Base-by-base conservation (phyloP, 2,888 invertebrate species). In the Drosophila tripunctata region DNA sequence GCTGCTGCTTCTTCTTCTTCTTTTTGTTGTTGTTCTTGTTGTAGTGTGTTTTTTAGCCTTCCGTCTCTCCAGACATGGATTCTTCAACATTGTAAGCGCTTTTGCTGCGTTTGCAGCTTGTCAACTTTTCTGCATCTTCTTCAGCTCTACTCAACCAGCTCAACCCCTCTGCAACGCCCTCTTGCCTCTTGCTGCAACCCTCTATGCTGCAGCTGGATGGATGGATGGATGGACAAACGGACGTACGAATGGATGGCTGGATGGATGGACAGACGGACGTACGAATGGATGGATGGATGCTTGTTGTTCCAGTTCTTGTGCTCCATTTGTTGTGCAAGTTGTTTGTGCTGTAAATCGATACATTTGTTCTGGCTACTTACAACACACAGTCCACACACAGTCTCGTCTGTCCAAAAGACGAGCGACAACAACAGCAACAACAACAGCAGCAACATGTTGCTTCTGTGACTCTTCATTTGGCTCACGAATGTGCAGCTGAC, bases 311-410 rank as follows among this genome's bases (percentile, higher is more conserved):
- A 82, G 78, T 74, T 81, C 67, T 68, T 66, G 78, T 82, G 82
- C 82, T 78, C 69, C 80, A 72, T 76, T 73, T 85, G 73, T 70
- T 73, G 72, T 72, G 66, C 77, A 65, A 72, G 84, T 84, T 84
- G 87, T 87, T 75, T 86, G 80, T 70, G 61, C 75, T 81, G 81
- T 81, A 81, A 81, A 86, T 86, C 84, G 81, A 81, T 81, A 81
- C 86, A 86, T 86, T 86, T 86, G 80, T 73, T 67, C 67, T 72
- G 77, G 77, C 81, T 74, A 84, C 81, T 79, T 75, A 85, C 82
- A 81, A 70, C 43, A 70, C 43, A 58, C 50, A 41, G 43, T 41
- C 31, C 19, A 7, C 33, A 17, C 22, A 40, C 50, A 50, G 54
- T 64, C 40, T 36, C 27, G 51, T 56, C 64, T 56, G 52, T 60